A percentile compares a stretch with the other conserved stretches of the same genome.
These are phyloP conservation scores for Varanus komodoensis DNA, from an alignment of 2,113 vertebrate genomes.

Conservation along the genomic window DNA sequence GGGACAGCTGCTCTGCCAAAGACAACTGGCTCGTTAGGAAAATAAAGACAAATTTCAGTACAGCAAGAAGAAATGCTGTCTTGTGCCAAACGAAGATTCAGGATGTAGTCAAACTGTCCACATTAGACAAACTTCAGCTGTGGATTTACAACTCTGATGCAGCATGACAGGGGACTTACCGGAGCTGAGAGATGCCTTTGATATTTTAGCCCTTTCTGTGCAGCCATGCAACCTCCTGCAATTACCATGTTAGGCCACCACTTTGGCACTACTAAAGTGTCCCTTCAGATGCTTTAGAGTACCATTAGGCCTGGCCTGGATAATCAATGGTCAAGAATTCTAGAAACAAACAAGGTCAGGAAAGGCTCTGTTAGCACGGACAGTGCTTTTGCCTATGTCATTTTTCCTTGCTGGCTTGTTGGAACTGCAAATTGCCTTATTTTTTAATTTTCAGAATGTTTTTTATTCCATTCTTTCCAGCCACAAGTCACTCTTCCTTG, in stretches of 20 bases:
- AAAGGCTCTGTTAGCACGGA: no score
- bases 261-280: neutral
- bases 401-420: neutral
- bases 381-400: neutral
- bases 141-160: neutral
- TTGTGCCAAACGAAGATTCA: constrained; percentile 2
- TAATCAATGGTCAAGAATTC: neutral
- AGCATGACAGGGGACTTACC: neutral
- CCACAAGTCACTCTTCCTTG: neutral
- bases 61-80: constrained; percentile 58
- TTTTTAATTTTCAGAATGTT: neutral
- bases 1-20: constrained; percentile 61
- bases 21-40: constrained; percentile 62
- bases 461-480: neutral
- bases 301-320: neutral
- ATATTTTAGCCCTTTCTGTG: no score
- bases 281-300: neutral
- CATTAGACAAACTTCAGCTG: neutral
- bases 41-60: constrained; percentile 73
- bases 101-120: neutral
- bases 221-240: neutral
- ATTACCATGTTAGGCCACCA: neutral
- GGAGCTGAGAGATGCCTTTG: neutral
- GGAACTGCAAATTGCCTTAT: neutral
- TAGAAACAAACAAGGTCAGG: no score